Percentiles rank a stretch among this genome's conserved stretches.
phyloP scores from a whole-genome alignment of 1,140 invertebrate species.

The Onthophagus taurus region DNA sequence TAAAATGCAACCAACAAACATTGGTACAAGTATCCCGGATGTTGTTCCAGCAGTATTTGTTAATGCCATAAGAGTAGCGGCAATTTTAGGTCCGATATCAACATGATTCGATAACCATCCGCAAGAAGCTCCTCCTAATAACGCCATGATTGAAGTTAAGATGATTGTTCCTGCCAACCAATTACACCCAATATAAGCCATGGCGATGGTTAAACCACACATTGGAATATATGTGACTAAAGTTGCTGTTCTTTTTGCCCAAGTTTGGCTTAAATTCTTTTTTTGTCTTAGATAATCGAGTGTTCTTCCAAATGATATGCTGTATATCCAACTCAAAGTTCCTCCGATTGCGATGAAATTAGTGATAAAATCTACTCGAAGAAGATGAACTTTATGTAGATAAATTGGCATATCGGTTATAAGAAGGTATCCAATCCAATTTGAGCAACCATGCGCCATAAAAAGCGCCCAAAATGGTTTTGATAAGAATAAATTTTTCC shows the following conservation, averaged over 20 bases:
- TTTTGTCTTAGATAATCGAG: background rate
- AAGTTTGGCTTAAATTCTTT: too few relatives aligned
- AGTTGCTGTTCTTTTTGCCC: too few relatives aligned
- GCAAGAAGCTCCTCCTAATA: too few relatives aligned
- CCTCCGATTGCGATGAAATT: too few relatives aligned
- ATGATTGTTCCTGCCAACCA: background rate
- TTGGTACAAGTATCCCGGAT: conserved; percentile 80
- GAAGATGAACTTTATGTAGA: too few relatives aligned
- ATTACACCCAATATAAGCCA: background rate
- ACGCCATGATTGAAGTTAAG: too few relatives aligned
- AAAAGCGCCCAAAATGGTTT: too few relatives aligned
- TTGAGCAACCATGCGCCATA: too few relatives aligned
- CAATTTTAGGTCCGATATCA: conserved; percentile 82
- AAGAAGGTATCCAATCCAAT: too few relatives aligned
- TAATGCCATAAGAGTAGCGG: conserved; percentile 75
- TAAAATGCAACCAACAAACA: conserved; percentile 77
- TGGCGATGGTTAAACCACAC: background rate
- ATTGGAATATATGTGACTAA: background rate
- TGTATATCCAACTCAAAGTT: background rate
- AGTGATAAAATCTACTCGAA: too few relatives aligned
- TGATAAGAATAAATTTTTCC: too few relatives aligned
- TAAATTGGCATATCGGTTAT: too few relatives aligned
- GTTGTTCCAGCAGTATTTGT: conserved; percentile 80
- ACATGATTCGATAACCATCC: conserved; percentile 85
- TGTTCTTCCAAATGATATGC: background rate